These are phyloP conservation scores for Spialia ferax DNA, from an alignment of 2,888 invertebrate species.

Conservation along the genomic window DNA sequence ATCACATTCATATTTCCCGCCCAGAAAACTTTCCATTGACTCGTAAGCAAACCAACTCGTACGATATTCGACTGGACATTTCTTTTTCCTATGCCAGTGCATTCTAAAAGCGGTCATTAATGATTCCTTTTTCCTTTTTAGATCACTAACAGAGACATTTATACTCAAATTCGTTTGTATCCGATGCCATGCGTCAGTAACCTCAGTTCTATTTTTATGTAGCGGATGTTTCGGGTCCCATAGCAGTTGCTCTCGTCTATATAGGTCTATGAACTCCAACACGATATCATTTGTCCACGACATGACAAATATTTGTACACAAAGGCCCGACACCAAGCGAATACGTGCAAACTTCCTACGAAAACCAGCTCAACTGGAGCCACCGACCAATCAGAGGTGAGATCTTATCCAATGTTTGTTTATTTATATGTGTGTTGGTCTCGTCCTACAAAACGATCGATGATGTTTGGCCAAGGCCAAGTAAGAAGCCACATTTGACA, in stretches of 20 bases:
- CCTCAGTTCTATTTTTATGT: constrained; percentile 69
- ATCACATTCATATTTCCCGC: constrained; percentile 73
- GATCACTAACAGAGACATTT: constrained; percentile 62
- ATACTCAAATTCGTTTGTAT: constrained; percentile 67
- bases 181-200: constrained; percentile 73
- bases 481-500: no score
- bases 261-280: constrained; percentile 74
- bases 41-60: constrained; percentile 77
- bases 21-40: constrained; percentile 76
- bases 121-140: constrained; percentile 81
- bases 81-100: constrained; percentile 67
- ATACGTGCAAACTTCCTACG: constrained; percentile 49
- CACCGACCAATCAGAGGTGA: constrained; percentile 57
- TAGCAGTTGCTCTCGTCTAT: constrained; percentile 67
- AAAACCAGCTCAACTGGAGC: constrained; percentile 54
- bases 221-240: constrained; percentile 76
- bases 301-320: constrained; percentile 55
- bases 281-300: constrained; percentile 72
- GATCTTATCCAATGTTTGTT: constrained; percentile 68
- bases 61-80: constrained; percentile 56
- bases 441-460: constrained; percentile 66
- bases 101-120: constrained; percentile 77
- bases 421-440: constrained; percentile 62
- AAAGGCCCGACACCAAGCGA: constrained; percentile 30
- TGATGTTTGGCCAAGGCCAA: no score